Conservation (phyloP, 2,113 vertebrate genomes). For the Passer montanus region DNA sequence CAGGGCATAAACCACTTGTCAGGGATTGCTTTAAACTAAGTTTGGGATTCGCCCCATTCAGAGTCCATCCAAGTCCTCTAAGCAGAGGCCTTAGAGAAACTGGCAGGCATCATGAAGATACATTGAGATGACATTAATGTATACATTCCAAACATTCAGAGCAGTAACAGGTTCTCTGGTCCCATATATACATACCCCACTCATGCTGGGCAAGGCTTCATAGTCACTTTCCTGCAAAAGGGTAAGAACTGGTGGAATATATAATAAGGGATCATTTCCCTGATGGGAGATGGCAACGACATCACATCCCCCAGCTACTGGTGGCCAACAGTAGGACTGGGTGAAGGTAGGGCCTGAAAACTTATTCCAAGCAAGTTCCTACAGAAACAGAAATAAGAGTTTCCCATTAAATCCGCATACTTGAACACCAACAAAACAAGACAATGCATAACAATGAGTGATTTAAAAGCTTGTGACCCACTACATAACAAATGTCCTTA, state of each 20-base stretch:
- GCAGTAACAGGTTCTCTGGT: neutral
- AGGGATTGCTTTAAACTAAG: neutral
- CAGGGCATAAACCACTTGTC: neutral
- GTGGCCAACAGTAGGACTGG: slow-evolving; percentile 86
- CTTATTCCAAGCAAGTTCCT: slow-evolving; percentile 77
- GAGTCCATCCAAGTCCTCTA: neutral
- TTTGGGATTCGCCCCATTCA: neutral
- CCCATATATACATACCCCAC: slow-evolving; percentile 79
- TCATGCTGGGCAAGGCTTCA: slow-evolving; percentile 60
- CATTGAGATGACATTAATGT: neutral
- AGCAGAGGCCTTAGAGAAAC: neutral
- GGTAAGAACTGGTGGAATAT: slow-evolving; percentile 85
- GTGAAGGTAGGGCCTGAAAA: slow-evolving; percentile 68
- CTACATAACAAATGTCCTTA: neutral
- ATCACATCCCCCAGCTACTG: slow-evolving; percentile 82
- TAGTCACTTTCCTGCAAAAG: slow-evolving; percentile 74
- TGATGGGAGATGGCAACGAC: slow-evolving; percentile 76
- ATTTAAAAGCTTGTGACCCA: neutral
- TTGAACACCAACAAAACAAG: neutral
- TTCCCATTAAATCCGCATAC: neutral
- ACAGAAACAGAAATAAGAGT: neutral
- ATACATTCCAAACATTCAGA: neutral
- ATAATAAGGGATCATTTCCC: slow-evolving; percentile 81
- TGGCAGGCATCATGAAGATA: neutral
- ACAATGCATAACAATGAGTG: fast-evolving